phyloP scores from a whole-genome alignment of 2,888 invertebrate genomes.

The Yponomeuta sedellus region DNA sequence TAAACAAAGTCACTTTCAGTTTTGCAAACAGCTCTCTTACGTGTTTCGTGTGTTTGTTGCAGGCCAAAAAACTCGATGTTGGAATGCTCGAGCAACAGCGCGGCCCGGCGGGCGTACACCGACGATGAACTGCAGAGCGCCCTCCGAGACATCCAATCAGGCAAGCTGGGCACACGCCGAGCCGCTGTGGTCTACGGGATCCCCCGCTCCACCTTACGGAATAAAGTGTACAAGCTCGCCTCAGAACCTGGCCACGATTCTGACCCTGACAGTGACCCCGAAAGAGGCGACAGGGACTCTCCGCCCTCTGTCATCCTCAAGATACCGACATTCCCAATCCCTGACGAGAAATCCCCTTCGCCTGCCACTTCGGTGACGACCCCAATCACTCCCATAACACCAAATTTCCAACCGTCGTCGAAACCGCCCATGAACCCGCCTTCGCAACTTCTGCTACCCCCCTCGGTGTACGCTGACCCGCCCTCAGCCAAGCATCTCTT shows the following conservation, averaged over 20 bases:
- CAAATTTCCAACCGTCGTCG: slow-evolving; percentile 46
- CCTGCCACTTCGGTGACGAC: slow-evolving; percentile 64
- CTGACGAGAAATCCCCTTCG: slow-evolving; percentile 65
- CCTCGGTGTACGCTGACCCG: slow-evolving; percentile 69
- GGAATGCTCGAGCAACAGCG: slow-evolving; percentile 65
- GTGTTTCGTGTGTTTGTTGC: slow-evolving; percentile 19
- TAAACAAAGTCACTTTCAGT: slow-evolving; percentile 7
- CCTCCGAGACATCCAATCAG: slow-evolving; percentile 94
- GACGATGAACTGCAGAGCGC: slow-evolving; percentile 96
- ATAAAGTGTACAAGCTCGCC: slow-evolving; percentile 93
- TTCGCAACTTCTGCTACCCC: slow-evolving; percentile 63
- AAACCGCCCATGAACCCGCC: slow-evolving; percentile 40
- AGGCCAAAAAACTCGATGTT: slow-evolving; percentile 58
- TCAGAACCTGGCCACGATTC: slow-evolving; percentile 83
- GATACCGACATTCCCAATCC: slow-evolving; percentile 92
- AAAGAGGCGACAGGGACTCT: slow-evolving; percentile 61
- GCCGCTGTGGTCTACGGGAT: slow-evolving; percentile 98
- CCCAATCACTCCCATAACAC: slow-evolving; percentile 65
- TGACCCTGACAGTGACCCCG: slow-evolving; percentile 67
- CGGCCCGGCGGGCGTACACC: slow-evolving; percentile 90
- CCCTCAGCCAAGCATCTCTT: slow-evolving; percentile 76
- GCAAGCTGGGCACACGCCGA: slow-evolving; percentile 92
- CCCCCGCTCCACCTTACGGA: slow-evolving; percentile 95
- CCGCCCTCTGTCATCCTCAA: slow-evolving; percentile 88
- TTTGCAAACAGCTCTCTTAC: background rate